Evolutionary conservation across 2,797 vertebrate genomes (phyloP).

Genomic region (Sebastes minor): DNA sequence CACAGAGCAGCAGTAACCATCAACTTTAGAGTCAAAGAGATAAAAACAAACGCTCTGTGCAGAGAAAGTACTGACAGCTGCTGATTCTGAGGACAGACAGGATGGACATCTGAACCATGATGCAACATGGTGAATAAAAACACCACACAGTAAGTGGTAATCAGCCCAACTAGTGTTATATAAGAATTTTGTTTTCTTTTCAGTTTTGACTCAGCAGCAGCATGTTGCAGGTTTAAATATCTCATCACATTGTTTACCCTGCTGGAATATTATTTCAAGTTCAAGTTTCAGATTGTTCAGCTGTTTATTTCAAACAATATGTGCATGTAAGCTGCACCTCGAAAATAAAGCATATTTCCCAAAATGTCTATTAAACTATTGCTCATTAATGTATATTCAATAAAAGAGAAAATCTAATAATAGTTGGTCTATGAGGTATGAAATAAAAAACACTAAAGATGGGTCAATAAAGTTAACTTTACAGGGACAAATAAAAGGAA

Average conservation of each 20-base stretch:
- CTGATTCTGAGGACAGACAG: background rate
- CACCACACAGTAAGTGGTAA: background rate
- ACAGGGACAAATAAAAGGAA: slow-evolving; percentile 1
- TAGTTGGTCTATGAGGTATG: background rate
- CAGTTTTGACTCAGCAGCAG: background rate
- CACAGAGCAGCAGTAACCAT: background rate
- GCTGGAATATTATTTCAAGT: background rate
- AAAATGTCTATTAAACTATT: background rate
- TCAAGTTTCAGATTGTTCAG: background rate
- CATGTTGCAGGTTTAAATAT: too few relatives aligned
- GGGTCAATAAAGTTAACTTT: background rate
- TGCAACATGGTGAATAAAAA: background rate
- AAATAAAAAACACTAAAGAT: slow-evolving; percentile 2
- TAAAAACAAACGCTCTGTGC: background rate
- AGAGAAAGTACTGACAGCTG: background rate
- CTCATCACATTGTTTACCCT: background rate
- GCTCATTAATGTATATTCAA: background rate
- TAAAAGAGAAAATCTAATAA: background rate
- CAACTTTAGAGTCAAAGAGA: background rate
- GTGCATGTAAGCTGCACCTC: background rate
- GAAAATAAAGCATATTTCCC: background rate
- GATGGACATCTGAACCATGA: background rate
- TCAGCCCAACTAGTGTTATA: background rate
- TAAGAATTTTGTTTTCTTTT: background rate
- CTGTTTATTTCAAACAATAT: background rate